Conservation (phyloP, 2,888 invertebrate genomes). For the Calliopum simillimum region DNA sequence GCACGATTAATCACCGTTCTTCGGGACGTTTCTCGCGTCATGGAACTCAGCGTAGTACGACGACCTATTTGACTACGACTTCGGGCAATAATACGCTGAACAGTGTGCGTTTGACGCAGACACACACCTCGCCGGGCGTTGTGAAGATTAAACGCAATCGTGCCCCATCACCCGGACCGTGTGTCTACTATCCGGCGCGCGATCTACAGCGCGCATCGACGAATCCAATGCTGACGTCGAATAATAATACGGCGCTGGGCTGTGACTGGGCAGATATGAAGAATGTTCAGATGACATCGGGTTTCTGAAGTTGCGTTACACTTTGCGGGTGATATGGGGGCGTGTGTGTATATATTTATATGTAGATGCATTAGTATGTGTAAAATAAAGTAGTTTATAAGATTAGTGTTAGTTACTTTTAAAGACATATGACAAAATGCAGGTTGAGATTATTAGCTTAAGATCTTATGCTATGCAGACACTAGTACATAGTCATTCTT, state of each 20-base stretch:
- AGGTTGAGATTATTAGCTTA: too few relatives aligned
- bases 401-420: too few relatives aligned
- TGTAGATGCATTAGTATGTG: neutral
- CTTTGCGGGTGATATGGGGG: neutral
- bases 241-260: slow-evolving; percentile 61
- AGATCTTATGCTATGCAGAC: too few relatives aligned
- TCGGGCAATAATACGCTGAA: slow-evolving; percentile 53
- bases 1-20: slow-evolving; percentile 70
- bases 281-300: slow-evolving; percentile 65
- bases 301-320: slow-evolving; percentile 54
- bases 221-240: slow-evolving; percentile 51
- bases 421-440: too few relatives aligned
- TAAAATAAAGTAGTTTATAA: neutral
- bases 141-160: slow-evolving; percentile 65
- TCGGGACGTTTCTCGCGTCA: slow-evolving; percentile 73
- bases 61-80: slow-evolving; percentile 56
- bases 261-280: slow-evolving; percentile 64
- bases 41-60: slow-evolving; percentile 67
- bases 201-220: slow-evolving; percentile 63
- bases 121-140: slow-evolving; percentile 55
- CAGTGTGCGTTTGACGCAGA: slow-evolving; percentile 60
- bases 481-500: too few relatives aligned
- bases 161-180: slow-evolving; percentile 68
- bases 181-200: slow-evolving; percentile 68
- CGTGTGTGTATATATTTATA: slow-evolving; percentile 9